A percentile compares a stretch with the other conserved stretches of the same genome.
Evolutionary conservation across 2,888 invertebrate genomes (phyloP).

Genomic region (Drosophila mettleri): DNA sequence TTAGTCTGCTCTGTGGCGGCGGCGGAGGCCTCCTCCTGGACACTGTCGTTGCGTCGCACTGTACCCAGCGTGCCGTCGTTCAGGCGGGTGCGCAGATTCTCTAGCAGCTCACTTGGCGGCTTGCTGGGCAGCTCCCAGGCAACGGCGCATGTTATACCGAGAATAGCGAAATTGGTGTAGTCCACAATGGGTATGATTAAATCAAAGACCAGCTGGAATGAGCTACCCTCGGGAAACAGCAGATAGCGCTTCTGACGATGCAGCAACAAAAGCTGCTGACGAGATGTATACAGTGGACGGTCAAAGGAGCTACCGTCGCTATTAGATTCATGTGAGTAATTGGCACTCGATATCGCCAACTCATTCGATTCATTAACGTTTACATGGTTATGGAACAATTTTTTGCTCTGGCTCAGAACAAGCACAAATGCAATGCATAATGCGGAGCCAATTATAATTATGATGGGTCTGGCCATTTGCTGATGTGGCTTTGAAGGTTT

Average conservation of each 20-base stretch:
- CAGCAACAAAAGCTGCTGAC: slow-evolving; percentile 60
- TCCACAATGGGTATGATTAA: slow-evolving; percentile 84
- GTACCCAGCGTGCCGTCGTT: slow-evolving; percentile 79
- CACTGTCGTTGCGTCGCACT: slow-evolving; percentile 76
- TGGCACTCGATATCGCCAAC: not conserved
- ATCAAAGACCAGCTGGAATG: slow-evolving; percentile 84
- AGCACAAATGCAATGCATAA: slow-evolving; percentile 40
- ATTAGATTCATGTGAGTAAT: not conserved
- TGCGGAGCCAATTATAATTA: slow-evolving; percentile 52
- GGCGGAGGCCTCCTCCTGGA: slow-evolving; percentile 10
- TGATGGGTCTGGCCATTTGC: slow-evolving; percentile 61
- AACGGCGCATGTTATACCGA: slow-evolving; percentile 90
- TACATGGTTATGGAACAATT: too few species aligned
- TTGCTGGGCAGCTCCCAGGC: slow-evolving; percentile 92
- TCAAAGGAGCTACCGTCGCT: slow-evolving; percentile 3
- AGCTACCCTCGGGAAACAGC: slow-evolving; percentile 86
- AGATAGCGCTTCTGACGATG: slow-evolving; percentile 86
- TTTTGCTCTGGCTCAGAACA: slow-evolving; percentile 26
- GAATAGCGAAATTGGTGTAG: slow-evolving; percentile 86
- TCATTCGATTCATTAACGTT: slow-evolving; percentile 25
- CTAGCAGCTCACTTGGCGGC: slow-evolving; percentile 84
- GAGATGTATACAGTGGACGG: slow-evolving; percentile 10
- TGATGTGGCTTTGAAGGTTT: slow-evolving; percentile 12
- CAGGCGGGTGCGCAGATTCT: slow-evolving; percentile 79
- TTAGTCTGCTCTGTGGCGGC: slow-evolving; percentile 10